Evolutionary conservation across 2,797 vertebrate species (phyloP).

Genomic region (Antennarius maculatus): DNA sequence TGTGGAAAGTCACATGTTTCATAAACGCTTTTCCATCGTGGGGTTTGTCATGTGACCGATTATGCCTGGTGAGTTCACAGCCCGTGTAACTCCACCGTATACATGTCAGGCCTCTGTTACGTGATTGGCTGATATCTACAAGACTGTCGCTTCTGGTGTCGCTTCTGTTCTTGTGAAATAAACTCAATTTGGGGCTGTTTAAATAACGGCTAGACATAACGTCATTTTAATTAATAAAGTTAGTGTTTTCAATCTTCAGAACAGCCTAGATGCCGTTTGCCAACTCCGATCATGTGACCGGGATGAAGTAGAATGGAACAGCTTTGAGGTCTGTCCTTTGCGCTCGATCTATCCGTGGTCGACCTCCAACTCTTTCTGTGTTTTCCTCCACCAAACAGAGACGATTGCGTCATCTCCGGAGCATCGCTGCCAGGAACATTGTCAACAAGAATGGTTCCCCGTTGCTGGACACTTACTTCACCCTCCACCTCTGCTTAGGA

Average conservation of each 20-base stretch:
- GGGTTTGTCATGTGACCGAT: constrained; percentile 47
- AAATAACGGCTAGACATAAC: not conserved
- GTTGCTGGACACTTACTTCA: constrained; percentile 96
- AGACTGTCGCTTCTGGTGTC: not conserved
- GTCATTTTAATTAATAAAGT: not conserved
- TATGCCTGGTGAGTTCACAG: constrained; percentile 29
- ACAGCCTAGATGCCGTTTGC: not conserved
- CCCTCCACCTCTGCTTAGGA: constrained; percentile 90
- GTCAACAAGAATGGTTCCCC: constrained; percentile 92
- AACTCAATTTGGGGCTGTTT: constrained; percentile 3
- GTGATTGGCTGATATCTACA: constrained; percentile 8
- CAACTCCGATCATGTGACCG: not conserved
- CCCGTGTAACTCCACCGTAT: constrained; percentile 18
- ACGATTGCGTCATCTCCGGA: constrained; percentile 94
- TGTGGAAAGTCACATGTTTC: constrained; percentile 1
- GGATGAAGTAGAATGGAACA: constrained; percentile 13
- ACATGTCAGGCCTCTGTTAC: constrained; percentile 33
- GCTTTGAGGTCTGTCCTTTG: constrained; percentile 23
- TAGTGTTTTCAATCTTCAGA: not conserved
- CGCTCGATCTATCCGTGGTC: not conserved
- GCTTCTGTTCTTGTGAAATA: constrained; percentile 8
- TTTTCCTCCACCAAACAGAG: constrained; percentile 77
- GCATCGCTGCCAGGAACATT: constrained; percentile 95
- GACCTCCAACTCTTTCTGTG: not conserved
- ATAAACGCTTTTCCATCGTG: not conserved